Percentiles rank a stretch among this genome's conserved stretches.
phyloP scores from a whole-genome alignment of 2,888 invertebrate genomes.

The Hedya salicella region DNA sequence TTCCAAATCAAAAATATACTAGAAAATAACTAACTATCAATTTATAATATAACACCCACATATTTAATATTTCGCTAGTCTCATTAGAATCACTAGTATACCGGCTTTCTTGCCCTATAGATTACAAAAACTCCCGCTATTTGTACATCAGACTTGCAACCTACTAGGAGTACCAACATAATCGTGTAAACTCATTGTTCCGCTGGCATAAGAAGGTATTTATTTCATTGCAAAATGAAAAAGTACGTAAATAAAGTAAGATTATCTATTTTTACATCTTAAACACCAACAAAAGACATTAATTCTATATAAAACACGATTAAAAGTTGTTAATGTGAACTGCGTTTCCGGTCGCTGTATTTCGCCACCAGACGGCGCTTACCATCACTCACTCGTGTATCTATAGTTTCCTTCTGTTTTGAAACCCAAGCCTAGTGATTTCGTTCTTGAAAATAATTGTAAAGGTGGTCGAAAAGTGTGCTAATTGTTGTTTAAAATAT shows the following conservation, averaged over 20 bases:
- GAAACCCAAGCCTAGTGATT: constrained; percentile 85
- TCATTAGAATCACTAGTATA: neutral
- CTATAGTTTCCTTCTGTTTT: constrained; percentile 86
- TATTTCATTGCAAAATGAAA: neutral
- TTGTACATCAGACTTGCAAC: constrained; percentile 54
- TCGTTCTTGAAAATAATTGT: constrained; percentile 74
- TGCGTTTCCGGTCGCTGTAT: constrained; percentile 66
- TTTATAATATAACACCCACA: neutral
- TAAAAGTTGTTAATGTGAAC: constrained; percentile 57
- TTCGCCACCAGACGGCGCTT: constrained; percentile 76
- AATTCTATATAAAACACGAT: neutral
- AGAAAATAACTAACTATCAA: neutral
- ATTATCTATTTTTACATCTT: neutral
- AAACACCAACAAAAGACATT: neutral
- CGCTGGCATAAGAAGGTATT: neutral
- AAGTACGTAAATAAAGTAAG: neutral
- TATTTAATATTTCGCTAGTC: too few relatives aligned
- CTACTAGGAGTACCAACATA: constrained; percentile 58
- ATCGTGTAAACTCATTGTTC: constrained; percentile 31
- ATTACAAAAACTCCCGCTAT: constrained; percentile 63
- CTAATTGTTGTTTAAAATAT: constrained; percentile 63
- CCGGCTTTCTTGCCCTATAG: constrained; percentile 30
- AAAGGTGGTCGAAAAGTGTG: constrained; percentile 67
- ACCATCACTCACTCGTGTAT: constrained; percentile 82
- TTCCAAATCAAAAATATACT: neutral